Evolutionary conservation across 1,140 invertebrate species (phyloP), one percentile per base, ranked within the genome.

Genomic region (Aphaenogaster rudis): DNA sequence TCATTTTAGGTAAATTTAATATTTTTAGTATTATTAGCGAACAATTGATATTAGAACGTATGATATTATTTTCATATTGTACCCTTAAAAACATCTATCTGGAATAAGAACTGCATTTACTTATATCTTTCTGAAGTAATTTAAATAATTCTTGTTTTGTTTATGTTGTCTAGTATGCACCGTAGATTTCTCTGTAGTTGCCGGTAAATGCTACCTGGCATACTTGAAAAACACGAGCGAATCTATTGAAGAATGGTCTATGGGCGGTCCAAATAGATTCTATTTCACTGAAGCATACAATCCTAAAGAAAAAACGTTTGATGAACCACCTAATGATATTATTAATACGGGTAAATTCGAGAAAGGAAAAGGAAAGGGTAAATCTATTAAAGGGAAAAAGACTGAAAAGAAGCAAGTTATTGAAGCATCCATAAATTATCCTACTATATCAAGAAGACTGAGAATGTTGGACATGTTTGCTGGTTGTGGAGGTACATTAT

Each of bases 391-490:
- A 9, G 63, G 50, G n/a, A 42, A 74, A 7, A 71, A 78, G 11
- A 82, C 61, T 64, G 66, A 89, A 50, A 84, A 74, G 15, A 90
- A 81, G 11, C 74, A 85, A 9, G 2, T 77, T 17, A 92, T 92
- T 69, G 85, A 94, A 9, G 93, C 86, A 86, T 86, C 92, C 39
- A 87, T 93, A 69, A 86, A 94, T 1, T 94, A 94, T 82, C 90
- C 91, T 8, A 42, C 76, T 28, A 92, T 96, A 48, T 86, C 94
- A 0, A 94, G 93, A 78, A 96, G 96, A 64, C 93, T 98, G 33
- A 95, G 95, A 91, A 97, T 96, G 57, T 94, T 99, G 72, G 98
- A 99, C 94, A 97, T 99, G n/a, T 99, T 99, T 96, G 97, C 98
- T 89, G 98, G 98, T 1, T 98, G 98, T 95, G 98, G 98, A 71